Evolutionary conservation across 1,140 invertebrate species (phyloP), one percentile per base, ranked within the genome.

Genomic region (Pemphigus obesinymphae): DNA sequence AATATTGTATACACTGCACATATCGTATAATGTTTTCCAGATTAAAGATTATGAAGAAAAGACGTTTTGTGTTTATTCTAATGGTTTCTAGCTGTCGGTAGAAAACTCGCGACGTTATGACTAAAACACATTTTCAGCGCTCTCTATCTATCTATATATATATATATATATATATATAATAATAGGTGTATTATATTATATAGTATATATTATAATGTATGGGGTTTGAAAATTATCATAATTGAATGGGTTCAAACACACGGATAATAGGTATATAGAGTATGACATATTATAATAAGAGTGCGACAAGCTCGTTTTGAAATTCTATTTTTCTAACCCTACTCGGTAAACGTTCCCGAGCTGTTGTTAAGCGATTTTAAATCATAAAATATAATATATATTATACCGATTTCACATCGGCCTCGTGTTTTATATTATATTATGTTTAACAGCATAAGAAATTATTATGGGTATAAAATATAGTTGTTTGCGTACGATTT

Each of bases 41-140:
- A 55, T 55, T 58, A 58, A n/a, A 76, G 29, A 50, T 58, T 53
- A 11, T 34, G 45, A 58, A 72, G 26, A 58, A 53, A 53, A 53
- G 45, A 50, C 48, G 73, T 78, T 23, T 78, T 78, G 29, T 43
- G 50, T 40, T 45, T 78, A 37, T 78, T 55, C 45, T 58, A 61
- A 61, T 61, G 31, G 55, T 43, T 58, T 23, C 23, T 13, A 40
- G 17, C 1, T 40, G 15, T n/a, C 2, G 23, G 23, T 29, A 37
- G n/a, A 34, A 76, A 76, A 23, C 45, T 23, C 29, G 29, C 37
- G 40, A 40, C 23, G 40, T 72, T 48, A 23, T 29, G 23, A 72
- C 68, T 26, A 23, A 45, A 26, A 72, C 34, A 72, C 10, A 45
- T 70, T n/a, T n/a, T 70, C 11, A 23, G 23, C n/a, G n/a, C n/a